Evolutionary conservation across 1,140 invertebrate genomes (phyloP), one percentile per base, ranked within the genome.

Genomic region (Apis laboriosa): DNA sequence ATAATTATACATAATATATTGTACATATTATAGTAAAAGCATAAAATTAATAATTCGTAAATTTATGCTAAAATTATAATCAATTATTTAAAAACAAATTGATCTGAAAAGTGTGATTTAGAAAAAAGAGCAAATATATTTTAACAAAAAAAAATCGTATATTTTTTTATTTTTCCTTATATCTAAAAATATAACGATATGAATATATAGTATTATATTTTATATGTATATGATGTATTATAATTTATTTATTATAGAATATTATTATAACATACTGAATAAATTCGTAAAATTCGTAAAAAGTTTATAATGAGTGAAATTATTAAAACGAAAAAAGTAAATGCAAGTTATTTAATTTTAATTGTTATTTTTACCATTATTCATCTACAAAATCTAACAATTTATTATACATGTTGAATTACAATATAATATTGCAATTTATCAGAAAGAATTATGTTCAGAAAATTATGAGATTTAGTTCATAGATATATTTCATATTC

Each of bases 51-150:
- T 15, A 51, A 51, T 51, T 53, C 34, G 34, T 43, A 43, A 43
- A 66, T 66, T 28, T 34, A 34, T 66, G 24, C 34, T 34, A 63
- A 63, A 28, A 1, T 28, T 63, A 60, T 60, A 60, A 60, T 60
- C 5, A 60, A 60, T 13, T 53, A 15, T 66, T 73, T 77, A 73
- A 73, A 72, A 61, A 68, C 60, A 83, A 55, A 77, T 53, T 19
- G 9, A 11, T 49, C 17, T 51, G 5, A 70, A 49, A 68, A 13
- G 28, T 17, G n/a, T 55, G 15, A 11, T 2, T 9, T 79, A 2
- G 24, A 24, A 24, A 78, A 51, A 17, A 79, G 11, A 7, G 21
- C 61, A 58, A 78, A 78, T 60, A 53, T 58, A 78, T 51, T 78
- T 53, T 71, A 79, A 63, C 21, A 49, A 34, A 71, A 34, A 71